These are phyloP conservation scores for Vesta saturnalis DNA, from an alignment of 2,888 invertebrate genomes.

Conservation along the genomic window DNA sequence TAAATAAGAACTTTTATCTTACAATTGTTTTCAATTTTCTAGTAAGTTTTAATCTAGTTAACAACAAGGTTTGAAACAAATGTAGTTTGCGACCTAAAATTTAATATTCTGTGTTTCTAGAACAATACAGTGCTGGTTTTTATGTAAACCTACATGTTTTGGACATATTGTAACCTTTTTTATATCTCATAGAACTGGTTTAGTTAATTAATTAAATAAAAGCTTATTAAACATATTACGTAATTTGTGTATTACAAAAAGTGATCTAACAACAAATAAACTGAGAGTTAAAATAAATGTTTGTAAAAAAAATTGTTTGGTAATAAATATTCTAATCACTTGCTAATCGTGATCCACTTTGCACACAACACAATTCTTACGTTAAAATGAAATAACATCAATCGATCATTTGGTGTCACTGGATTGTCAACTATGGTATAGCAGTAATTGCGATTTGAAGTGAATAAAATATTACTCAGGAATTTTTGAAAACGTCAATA, in stretches of 20 bases:
- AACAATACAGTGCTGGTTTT: conserved; percentile 25
- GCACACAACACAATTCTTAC: neutral
- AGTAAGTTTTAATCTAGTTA: conserved; percentile 11
- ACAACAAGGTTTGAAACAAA: conserved; percentile 20
- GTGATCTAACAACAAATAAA: neutral
- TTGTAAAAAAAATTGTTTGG: too few species aligned
- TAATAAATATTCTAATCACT: too few species aligned
- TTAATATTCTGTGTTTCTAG: conserved; percentile 29
- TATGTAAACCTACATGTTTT: conserved; percentile 13
- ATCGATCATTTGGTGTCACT: neutral
- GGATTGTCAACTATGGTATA: neutral
- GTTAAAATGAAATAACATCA: neutral
- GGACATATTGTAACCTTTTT: neutral
- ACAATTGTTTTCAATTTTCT: neutral
- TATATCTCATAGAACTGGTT: neutral
- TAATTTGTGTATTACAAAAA: too few species aligned
- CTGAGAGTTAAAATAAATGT: too few species aligned
- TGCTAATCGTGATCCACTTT: too few species aligned
- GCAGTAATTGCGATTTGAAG: neutral
- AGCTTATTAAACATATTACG: neutral
- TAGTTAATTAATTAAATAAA: neutral
- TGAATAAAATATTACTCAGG: conserved; percentile 1
- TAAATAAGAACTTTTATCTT: too few species aligned
- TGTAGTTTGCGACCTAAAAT: conserved; percentile 28
- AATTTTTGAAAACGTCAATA: neutral